These are phyloP conservation scores for Onychomys arenicola DNA, from an alignment of 2,797 vertebrate species.

Conservation along the genomic window DNA sequence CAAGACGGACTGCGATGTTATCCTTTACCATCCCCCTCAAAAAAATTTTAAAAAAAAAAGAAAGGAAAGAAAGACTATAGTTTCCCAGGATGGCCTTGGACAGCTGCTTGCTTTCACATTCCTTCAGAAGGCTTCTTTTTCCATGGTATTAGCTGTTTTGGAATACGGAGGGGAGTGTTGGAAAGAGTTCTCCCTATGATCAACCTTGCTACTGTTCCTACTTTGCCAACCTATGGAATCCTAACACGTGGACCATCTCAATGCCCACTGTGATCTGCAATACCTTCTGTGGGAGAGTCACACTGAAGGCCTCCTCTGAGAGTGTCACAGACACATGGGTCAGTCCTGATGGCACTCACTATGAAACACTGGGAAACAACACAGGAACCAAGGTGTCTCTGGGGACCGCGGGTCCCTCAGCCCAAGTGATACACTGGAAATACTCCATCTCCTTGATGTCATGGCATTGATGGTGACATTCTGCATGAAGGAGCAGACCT, in stretches of 20 bases:
- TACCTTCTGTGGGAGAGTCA: neutral
- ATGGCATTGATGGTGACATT: neutral
- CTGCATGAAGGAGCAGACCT: conserved; percentile 58
- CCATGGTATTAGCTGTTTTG: conserved; percentile 60
- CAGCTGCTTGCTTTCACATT: conserved; percentile 72
- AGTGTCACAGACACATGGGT: neutral
- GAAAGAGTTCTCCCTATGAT: neutral
- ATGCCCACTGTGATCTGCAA: neutral
- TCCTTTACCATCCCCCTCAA: neutral
- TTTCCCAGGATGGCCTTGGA: conserved; percentile 63
- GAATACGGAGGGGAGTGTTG: conserved; percentile 4
- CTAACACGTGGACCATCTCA: neutral
- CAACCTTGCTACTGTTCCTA: neutral
- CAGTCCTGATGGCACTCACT: neutral
- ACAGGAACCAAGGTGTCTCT: neutral
- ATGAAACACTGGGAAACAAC: neutral
- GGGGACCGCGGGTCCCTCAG: neutral
- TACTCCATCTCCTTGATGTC: neutral
- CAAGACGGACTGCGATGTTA: conserved; percentile 61
- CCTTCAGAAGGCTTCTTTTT: conserved; percentile 69
- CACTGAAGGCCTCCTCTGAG: neutral
- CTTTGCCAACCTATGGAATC: neutral
- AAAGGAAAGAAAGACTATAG: neutral
- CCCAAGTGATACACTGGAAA: conserved; percentile 40
- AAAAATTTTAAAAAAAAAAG: neutral